Conservation (phyloP, 1,140 invertebrate genomes). For the Chironomus tepperi region DNA sequence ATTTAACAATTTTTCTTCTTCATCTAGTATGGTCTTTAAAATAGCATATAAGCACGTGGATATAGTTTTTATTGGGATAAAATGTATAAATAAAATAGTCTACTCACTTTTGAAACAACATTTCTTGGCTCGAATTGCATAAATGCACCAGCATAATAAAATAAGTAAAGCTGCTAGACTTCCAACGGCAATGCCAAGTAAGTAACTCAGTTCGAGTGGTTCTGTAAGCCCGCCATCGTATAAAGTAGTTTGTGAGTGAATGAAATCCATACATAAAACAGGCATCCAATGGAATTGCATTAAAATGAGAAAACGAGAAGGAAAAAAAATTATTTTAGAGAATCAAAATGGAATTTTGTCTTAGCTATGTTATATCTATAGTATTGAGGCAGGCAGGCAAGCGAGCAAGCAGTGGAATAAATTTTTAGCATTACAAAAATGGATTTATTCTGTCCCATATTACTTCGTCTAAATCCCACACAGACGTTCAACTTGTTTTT, state of each 20-base stretch:
- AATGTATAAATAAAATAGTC: neutral
- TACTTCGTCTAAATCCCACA: too few species aligned
- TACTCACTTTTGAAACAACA: constrained; percentile 59
- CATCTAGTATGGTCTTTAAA: neutral
- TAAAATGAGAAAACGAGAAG: neutral
- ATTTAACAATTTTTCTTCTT: neutral
- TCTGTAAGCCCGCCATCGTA: constrained; percentile 41
- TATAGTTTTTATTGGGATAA: neutral
- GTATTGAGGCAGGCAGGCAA: neutral
- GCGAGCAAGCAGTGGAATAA: neutral
- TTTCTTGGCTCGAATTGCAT: constrained; percentile 51
- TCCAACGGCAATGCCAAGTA: constrained; percentile 50
- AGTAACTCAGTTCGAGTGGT: constrained; percentile 52
- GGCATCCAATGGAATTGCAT: neutral
- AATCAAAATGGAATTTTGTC: neutral
- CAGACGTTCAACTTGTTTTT: too few species aligned
- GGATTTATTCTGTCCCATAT: too few species aligned
- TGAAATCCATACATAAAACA: neutral
- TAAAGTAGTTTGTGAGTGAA: neutral
- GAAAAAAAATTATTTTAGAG: neutral
- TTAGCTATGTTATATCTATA: too few species aligned
- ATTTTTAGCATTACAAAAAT: neutral
- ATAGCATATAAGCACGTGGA: too few species aligned
- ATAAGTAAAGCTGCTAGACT: constrained; percentile 48
- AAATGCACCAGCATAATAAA: constrained; percentile 48